These are phyloP conservation scores for Anabas testudineus DNA, from an alignment of 2,797 vertebrate species.

Conservation along the genomic window DNA sequence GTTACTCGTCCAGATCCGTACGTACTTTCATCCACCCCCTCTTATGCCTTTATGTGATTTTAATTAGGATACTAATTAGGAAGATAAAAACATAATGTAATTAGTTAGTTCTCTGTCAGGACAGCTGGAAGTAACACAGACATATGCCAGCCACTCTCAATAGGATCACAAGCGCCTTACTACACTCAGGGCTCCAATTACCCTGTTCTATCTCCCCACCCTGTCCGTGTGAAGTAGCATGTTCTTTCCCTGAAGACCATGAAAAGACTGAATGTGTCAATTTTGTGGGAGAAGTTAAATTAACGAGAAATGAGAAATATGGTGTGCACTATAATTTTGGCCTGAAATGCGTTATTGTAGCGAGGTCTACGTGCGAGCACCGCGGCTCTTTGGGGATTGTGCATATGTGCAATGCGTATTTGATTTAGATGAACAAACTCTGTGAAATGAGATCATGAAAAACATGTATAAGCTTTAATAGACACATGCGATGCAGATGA, in stretches of 20 bases:
- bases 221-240: constrained; percentile 27
- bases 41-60: constrained; percentile 49
- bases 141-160: constrained; percentile 64
- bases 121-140: constrained; percentile 67
- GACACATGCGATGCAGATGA: constrained; percentile 18
- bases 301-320: constrained; percentile 20
- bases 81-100: constrained; percentile 74
- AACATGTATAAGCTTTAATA: constrained; percentile 35
- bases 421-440: background rate
- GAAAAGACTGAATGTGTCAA: constrained; percentile 17
- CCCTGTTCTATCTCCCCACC: constrained; percentile 50
- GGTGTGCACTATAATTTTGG: background rate
- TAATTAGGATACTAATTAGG: constrained; percentile 78
- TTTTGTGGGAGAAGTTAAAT: constrained; percentile 12
- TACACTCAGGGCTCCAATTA: constrained; percentile 75
- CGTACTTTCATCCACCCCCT: constrained; percentile 36
- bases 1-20: constrained; percentile 30
- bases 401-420: background rate
- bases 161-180: constrained; percentile 55
- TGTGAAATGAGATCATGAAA: constrained; percentile 21
- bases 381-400: background rate
- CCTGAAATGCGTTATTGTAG: background rate
- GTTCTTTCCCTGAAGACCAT: constrained; percentile 42
- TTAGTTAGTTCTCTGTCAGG: constrained; percentile 68
- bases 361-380: background rate